Evolutionary conservation across 2,797 vertebrate genomes (phyloP), one percentile per base, ranked within the genome.

Genomic region (Moxostoma hubbsi): DNA sequence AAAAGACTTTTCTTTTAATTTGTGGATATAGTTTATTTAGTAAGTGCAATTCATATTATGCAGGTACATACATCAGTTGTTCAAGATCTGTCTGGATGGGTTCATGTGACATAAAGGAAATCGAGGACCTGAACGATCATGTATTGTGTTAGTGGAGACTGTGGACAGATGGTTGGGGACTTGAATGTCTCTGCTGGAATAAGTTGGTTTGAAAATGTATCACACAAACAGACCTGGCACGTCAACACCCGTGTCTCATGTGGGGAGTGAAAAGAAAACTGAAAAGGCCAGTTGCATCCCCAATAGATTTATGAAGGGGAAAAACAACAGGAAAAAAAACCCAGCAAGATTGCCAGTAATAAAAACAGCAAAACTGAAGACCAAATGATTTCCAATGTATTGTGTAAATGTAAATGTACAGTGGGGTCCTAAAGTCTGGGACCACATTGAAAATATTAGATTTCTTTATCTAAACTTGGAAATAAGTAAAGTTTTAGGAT

Each of bases 151-250:
- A 75, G 82, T 53, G 70, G 73, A 65, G 68, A 68, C 73, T 64
- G 62, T 11, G 68, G 74, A 73, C 83, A 84, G 83, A 84, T 82
- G 83, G 73, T 62, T 75, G n/a, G 73, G 73, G 80, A 82, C 76
- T 62, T 2, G 57, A 71, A 18, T 63, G 73, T 72, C 66, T 84
- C 73, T 7, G 68, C 51, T 82, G 82, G 84, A 81, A 81, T 79
- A 81, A 82, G 78, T 73, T 77, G 83, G 68, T 80, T 73, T 73
- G 73, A 82, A 80, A 82, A 82, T 68, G 18, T 85, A 83, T 85
- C 82, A 83, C 79, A 82, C 79, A 74, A 43, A 70, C 84, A 73
- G 79, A 85, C 83, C 76, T 67, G 82, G 80, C 78, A 79, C 50
- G 59, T 81, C 79, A 85, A 83, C 79, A 83, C 68, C 64, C 53